Percentiles rank a stretch among this genome's conserved stretches.
Evolutionary conservation across 2,888 invertebrate species (phyloP).

Genomic region (Cheilosia vernalis): DNA sequence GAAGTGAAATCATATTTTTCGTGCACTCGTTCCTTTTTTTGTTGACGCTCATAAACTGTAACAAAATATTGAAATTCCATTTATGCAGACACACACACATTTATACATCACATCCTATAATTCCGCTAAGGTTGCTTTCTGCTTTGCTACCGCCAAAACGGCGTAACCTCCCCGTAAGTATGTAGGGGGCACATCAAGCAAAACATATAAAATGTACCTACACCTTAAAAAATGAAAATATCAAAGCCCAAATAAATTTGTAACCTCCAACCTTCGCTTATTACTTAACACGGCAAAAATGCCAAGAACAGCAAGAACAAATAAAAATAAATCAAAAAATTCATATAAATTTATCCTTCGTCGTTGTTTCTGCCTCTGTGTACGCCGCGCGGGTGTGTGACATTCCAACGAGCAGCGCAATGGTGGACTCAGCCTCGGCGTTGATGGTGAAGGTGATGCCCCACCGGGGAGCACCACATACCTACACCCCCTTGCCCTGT

Average conservation of each 20-base stretch:
- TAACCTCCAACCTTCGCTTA: conserved; percentile 1
- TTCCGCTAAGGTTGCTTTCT: conserved; percentile 21
- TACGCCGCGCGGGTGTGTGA: conserved; percentile 6
- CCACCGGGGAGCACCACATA: background rate
- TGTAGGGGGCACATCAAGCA: conserved; percentile 11
- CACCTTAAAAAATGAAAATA: conserved; percentile 56
- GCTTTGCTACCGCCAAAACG: conserved; percentile 31
- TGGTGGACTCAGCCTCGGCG: background rate
- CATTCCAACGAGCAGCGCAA: background rate
- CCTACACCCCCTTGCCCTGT: conserved; percentile 16
- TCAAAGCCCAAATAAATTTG: conserved; percentile 71
- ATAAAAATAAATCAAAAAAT: conserved; percentile 74
- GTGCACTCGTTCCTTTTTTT: background rate
- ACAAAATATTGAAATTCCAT: conserved; percentile 70
- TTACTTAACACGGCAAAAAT: conserved; percentile 8
- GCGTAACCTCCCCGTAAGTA: conserved; percentile 27
- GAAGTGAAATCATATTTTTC: conserved; percentile 66
- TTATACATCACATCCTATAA: conserved; percentile 3
- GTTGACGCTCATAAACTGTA: conserved; percentile 62
- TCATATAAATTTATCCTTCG: conserved; percentile 57
- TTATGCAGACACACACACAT: conserved; percentile 10
- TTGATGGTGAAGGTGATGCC: background rate
- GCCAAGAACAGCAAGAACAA: conserved; percentile 61
- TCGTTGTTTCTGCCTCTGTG: conserved; percentile 6
- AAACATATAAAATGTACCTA: conserved; percentile 31